Evolutionary conservation across 2,113 vertebrate species (phyloP), one percentile per base, ranked within the genome.

Genomic region (Osmerus eperlanus): DNA sequence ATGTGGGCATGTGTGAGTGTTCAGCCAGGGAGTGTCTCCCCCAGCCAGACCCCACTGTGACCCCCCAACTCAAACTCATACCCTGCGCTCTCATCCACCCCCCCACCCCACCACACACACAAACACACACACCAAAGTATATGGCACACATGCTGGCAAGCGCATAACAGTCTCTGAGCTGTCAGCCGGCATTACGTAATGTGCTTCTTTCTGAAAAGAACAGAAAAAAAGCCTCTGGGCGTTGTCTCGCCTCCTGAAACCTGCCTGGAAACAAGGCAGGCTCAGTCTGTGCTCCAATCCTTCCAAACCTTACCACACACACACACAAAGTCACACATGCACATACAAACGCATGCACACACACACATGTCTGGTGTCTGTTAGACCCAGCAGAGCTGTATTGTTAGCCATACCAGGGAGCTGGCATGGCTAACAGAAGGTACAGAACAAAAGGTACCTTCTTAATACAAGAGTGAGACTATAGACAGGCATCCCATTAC

Each of bases 221-320:
- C 32, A 13, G 13, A 63, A 70, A 78, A 76, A 78, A 70, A 65
- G 41, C 71, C 71, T 65, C 61, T 69, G 76, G 76, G 81, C 61
- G 74, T 77, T 81, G 76, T 78, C 73, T 72, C 52, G 56, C 65
- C 72, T 81, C 64, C 70, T 78, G 59, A 71, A 77, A 78, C 78
- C 78, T 78, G 76, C 78, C 76, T 76, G 67, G 75, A 76, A 83
- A 78, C 72, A 76, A 67, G 67, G 60, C 70, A 67, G 62, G 52
- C 64, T 67, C 65, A 74, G 32, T 51, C 64, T 32, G 64, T 51
- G 64, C n/a, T 36, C 36, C 11, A 63, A 8, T 29, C 15, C 61
- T 25, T 23, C 36, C 63, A 2, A 65, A 36, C 32, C 18, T 36
- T n/a, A 36, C 64, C 36, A 18, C 64, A 19, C 64, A 18, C 64